Conservation (phyloP, 2,888 invertebrate genomes). For the Pterobdella sp. region DNA sequence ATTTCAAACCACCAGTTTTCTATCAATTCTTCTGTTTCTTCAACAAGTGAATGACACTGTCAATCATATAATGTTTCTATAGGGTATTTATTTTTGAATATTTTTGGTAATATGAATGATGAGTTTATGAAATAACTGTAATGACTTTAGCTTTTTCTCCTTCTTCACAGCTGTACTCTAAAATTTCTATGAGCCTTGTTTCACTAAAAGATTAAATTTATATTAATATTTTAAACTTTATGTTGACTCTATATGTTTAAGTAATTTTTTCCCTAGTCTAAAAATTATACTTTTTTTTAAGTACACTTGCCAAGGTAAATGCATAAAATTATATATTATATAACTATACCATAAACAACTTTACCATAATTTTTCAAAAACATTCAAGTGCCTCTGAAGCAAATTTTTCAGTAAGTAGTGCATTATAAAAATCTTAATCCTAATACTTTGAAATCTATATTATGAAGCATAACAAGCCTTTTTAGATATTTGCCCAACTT, state of each 20-base stretch:
- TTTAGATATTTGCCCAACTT: slow-evolving; percentile 43
- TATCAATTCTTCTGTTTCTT: slow-evolving; percentile 70
- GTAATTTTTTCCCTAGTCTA: no score
- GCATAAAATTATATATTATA: background rate
- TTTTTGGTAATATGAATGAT: background rate
- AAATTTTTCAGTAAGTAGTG: no score
- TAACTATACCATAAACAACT: background rate
- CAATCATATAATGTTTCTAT: background rate
- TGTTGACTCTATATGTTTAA: no score
- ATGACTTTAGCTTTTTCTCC: slow-evolving; percentile 51
- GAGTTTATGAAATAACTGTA: background rate
- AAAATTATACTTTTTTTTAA: no score
- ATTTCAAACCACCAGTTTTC: slow-evolving; percentile 82
- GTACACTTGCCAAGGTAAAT: no score
- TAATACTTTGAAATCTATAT: no score
- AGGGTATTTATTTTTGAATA: background rate
- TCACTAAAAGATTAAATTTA: slow-evolving; percentile 57
- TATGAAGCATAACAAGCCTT: no score
- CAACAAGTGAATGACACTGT: slow-evolving; percentile 70
- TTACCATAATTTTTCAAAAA: no score
- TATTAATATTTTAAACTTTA: background rate
- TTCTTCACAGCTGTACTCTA: slow-evolving; percentile 72
- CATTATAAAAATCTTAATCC: no score
- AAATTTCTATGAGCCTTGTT: slow-evolving; percentile 79
- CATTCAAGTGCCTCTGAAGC: no score